These are phyloP conservation scores for Callyntrura sp. DNA, from an alignment of 2,888 invertebrate genomes.

Conservation along the genomic window DNA sequence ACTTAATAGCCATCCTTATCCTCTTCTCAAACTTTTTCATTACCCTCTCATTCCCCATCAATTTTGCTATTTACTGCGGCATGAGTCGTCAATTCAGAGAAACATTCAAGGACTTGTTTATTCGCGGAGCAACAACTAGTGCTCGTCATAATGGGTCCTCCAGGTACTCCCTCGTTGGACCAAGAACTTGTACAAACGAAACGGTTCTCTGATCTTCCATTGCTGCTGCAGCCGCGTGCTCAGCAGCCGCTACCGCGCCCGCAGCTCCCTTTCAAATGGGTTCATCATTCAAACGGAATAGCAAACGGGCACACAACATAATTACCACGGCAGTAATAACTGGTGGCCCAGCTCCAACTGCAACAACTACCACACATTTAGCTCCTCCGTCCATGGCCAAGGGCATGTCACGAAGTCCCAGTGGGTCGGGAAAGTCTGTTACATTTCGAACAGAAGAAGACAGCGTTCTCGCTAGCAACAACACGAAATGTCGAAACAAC, in stretches of 20 bases:
- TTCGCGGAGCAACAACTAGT: conserved; percentile 86
- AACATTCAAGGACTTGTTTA: conserved; percentile 94
- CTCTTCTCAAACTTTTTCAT: conserved; percentile 96
- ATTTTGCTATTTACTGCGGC: conserved; percentile 89
- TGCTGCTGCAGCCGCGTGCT: conserved; percentile 72
- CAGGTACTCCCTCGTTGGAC: conserved; percentile 92
- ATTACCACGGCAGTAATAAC: conserved; percentile 65
- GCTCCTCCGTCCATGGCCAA: conserved; percentile 69
- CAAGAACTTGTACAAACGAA: conserved; percentile 92
- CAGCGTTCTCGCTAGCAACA: background rate
- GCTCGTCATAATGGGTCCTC: conserved; percentile 87
- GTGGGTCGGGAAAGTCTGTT: conserved; percentile 67
- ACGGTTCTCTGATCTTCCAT: conserved; percentile 89
- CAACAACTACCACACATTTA: conserved; percentile 63
- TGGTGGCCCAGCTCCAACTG: conserved; percentile 34
- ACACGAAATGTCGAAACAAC: conserved; percentile 63
- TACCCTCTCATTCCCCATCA: conserved; percentile 95
- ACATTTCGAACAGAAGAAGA: conserved; percentile 70
- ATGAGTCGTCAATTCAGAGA: conserved; percentile 98
- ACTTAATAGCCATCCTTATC: conserved; percentile 91
- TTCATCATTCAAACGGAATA: conserved; percentile 51
- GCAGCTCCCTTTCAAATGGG: conserved; percentile 67
- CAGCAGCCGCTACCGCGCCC: conserved; percentile 65
- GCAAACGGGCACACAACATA: conserved; percentile 65
- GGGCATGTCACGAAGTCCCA: conserved; percentile 65